Percentiles rank a stretch among this genome's conserved stretches.
These are phyloP conservation scores for Uloborus plumipes DNA, from an alignment of 2,888 invertebrate genomes.

Conservation along the genomic window DNA sequence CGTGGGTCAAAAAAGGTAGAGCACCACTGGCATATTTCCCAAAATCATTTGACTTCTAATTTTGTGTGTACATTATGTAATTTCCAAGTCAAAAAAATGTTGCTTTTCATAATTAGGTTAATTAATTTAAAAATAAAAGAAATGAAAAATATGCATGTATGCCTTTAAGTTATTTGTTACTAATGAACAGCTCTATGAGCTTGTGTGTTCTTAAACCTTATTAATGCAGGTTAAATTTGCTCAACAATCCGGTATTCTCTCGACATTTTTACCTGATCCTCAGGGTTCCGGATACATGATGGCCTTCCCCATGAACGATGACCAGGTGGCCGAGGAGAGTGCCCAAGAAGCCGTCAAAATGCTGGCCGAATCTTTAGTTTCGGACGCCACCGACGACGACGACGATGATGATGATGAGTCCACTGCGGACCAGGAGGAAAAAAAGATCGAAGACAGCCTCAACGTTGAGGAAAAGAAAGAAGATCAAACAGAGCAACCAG, in stretches of 20 bases:
- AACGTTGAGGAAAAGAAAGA: slow-evolving; percentile 36
- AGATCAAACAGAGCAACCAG: slow-evolving; percentile 52
- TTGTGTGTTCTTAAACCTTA: slow-evolving; percentile 20
- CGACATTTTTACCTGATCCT: slow-evolving; percentile 58
- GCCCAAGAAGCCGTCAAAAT: slow-evolving; percentile 60
- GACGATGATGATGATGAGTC: slow-evolving; percentile 30
- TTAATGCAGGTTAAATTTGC: slow-evolving; percentile 46
- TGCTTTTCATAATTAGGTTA: too few relatives aligned
- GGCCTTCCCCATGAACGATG: slow-evolving; percentile 63
- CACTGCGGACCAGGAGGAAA: slow-evolving; percentile 1
- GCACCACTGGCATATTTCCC: too few relatives aligned
- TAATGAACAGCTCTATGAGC: not conserved
- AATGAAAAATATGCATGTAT: too few relatives aligned
- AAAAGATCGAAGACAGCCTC: not conserved
- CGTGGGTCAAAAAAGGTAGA: too few relatives aligned
- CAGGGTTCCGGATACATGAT: slow-evolving; percentile 64
- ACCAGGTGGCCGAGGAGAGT: slow-evolving; percentile 52
- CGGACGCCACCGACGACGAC: slow-evolving; percentile 35
- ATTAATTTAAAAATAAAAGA: too few relatives aligned
- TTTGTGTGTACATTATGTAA: not conserved
- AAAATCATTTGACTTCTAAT: not conserved
- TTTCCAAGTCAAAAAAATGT: not conserved
- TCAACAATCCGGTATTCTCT: slow-evolving; percentile 58
- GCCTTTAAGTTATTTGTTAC: too few relatives aligned
- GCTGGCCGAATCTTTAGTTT: slow-evolving; percentile 42